Percentiles rank a stretch among this genome's conserved stretches.
These are phyloP conservation scores for Sarcophaga carnaria DNA, from an alignment of 2,888 invertebrate species.

Conservation along the genomic window DNA sequence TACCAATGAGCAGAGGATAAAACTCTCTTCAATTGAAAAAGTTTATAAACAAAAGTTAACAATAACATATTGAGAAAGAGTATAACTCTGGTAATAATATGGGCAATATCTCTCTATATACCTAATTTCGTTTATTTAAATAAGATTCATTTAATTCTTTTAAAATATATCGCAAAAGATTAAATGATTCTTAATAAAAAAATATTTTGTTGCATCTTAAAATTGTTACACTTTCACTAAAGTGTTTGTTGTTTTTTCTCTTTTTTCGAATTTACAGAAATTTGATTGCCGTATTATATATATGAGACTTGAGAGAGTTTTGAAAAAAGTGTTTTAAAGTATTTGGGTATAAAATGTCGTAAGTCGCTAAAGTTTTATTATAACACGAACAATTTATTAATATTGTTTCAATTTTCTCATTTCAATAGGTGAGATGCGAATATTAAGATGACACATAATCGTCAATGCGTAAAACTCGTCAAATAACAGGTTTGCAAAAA, in stretches of 20 bases:
- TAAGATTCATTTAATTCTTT: conserved; percentile 61
- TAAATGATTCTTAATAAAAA: conserved; percentile 56
- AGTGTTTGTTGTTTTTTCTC: conserved; percentile 62
- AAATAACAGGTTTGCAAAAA: conserved; percentile 38
- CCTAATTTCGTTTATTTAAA: conserved; percentile 52
- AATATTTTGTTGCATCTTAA: conserved; percentile 11
- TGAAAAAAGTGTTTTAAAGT: conserved; percentile 56
- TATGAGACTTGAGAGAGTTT: conserved; percentile 57
- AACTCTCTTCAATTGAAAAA: conserved; percentile 50
- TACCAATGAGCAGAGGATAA: conserved; percentile 60
- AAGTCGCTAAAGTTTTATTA: conserved; percentile 61
- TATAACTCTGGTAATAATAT: conserved; percentile 69
- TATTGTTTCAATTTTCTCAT: conserved; percentile 38
- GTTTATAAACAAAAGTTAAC: conserved; percentile 44
- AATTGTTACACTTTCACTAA: conserved; percentile 55
- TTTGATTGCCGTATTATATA: conserved; percentile 49
- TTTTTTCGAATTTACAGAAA: conserved; percentile 66
- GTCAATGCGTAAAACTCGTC: neutral
- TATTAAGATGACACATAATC: neutral
- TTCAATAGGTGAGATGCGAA: conserved; percentile 44
- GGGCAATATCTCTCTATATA: conserved; percentile 60
- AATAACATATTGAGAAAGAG: conserved; percentile 64
- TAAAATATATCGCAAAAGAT: conserved; percentile 3
- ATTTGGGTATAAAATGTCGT: conserved; percentile 63
- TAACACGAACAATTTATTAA: conserved; percentile 36